Base-by-base conservation (phyloP, 2,113 vertebrate genomes). In the Turnix velox region DNA sequence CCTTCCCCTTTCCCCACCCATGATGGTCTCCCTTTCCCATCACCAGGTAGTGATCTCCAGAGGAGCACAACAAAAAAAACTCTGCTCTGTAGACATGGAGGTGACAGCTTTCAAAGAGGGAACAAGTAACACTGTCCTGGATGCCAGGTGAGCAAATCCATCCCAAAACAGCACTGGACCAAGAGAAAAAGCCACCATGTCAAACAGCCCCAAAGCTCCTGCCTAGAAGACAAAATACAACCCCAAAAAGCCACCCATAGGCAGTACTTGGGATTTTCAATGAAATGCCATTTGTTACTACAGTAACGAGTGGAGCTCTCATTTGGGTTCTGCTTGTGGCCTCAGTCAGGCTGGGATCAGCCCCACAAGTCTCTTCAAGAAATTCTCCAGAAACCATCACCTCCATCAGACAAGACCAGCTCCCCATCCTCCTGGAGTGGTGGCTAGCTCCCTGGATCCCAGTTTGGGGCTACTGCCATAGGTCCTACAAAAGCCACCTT, bases 311-410 rank as follows among this genome's bases (percentile, higher is more conserved):
- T 11, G 23, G 20, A 4, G 5, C 35, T 65, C 54, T 23, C 6
- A 1, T 33, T 6, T 45, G 9, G 14, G 7, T 25, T 61, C 82
- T 78, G 51, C 49, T 52, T 24, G 19, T 37, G 7, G 12, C 27
- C 5, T 6, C 58, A 37, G 16, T 49, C 57, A 52, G 58, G 18
- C 35, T 17, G 14, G 43, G 33, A 69, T 6, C 80, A 83, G 6
- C 55, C 30, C 42, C 58, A 12, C 4, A 18, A 69, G n/a, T 2
- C 4, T 37, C 62, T 42, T 24, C n/a, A 15, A 62, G 51, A 43
- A 84, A 39, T 12, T 39, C 52, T 46, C 68, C 51, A 25, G 13
- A 58, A 27, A 2, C 5, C 0, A 0, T 15, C 16, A 35, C 15
- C n/a, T 58, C 54, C 8, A 9, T 11, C 40, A 46, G 59, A 13